Percentiles rank a stretch among this genome's conserved stretches.
Evolutionary conservation across 2,797 vertebrate genomes (phyloP).

Genomic region (Masticophis lateralis): DNA sequence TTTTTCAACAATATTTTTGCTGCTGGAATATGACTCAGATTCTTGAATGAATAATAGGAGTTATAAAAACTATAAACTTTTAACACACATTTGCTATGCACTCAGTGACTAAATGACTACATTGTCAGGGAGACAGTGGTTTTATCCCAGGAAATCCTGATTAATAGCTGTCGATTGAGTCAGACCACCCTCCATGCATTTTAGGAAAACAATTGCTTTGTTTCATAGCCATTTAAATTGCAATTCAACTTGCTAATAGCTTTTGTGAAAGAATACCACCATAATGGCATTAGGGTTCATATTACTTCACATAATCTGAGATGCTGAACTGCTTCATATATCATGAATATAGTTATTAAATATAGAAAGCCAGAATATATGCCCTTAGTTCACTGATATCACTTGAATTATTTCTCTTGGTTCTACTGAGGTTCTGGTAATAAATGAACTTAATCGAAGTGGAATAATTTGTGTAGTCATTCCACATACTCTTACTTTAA

Average conservation of each 20-base stretch:
- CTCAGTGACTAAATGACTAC: conserved; percentile 60
- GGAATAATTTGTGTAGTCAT: conserved; percentile 18
- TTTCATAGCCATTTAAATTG: conserved; percentile 66
- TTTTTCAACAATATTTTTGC: conserved; percentile 50
- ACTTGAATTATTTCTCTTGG: conserved; percentile 11
- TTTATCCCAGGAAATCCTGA: conserved; percentile 77
- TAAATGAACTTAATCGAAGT: conserved; percentile 25
- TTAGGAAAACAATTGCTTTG: conserved; percentile 63
- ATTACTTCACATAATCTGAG: conserved; percentile 44
- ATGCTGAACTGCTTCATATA: conserved; percentile 35
- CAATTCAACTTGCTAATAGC: conserved; percentile 54
- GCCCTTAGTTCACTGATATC: not conserved
- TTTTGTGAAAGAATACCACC: conserved; percentile 50
- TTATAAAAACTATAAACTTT: conserved; percentile 70
- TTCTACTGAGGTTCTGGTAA: conserved; percentile 8
- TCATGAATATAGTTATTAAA: conserved; percentile 25
- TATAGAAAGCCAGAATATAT: conserved; percentile 1
- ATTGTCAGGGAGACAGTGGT: conserved; percentile 60
- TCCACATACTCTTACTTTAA: not conserved
- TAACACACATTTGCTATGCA: conserved; percentile 67
- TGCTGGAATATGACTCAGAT: conserved; percentile 57
- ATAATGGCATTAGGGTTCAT: conserved; percentile 30
- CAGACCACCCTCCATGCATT: conserved; percentile 71
- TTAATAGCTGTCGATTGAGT: conserved; percentile 66
- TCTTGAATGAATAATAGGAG: conserved; percentile 69